phyloP scores from a whole-genome alignment of 2,113 vertebrate species.

The Genyomyrus donnyi region DNA sequence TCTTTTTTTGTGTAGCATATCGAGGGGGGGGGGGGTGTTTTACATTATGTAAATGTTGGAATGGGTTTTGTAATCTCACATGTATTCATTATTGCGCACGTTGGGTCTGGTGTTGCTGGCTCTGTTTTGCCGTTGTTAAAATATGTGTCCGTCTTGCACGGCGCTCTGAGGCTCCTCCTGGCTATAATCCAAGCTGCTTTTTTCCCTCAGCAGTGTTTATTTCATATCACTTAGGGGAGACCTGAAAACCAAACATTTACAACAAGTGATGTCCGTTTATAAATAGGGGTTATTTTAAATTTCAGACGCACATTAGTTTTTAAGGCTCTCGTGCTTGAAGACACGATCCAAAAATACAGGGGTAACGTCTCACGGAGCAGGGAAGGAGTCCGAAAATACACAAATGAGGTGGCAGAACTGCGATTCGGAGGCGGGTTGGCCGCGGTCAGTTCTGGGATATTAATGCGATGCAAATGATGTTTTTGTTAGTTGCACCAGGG shows the following conservation, averaged over 20 bases:
- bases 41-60: constrained; percentile 71
- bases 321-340: background rate
- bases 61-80: constrained; percentile 62
- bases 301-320: background rate
- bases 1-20: constrained; percentile 65
- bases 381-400: background rate
- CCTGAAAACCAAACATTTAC: constrained; percentile 44
- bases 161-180: constrained; percentile 46
- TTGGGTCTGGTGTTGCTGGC: constrained; percentile 57
- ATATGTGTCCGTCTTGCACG: constrained; percentile 38
- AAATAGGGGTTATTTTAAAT: background rate
- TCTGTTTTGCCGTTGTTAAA: constrained; percentile 60
- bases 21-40: constrained; percentile 45
- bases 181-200: constrained; percentile 55
- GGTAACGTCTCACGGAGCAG: background rate
- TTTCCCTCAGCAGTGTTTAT: constrained; percentile 58
- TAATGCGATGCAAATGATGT: background rate
- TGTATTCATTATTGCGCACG: constrained; percentile 63
- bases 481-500: background rate
- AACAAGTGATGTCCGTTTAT: background rate
- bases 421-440: background rate
- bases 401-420: background rate
- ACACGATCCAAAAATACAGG: background rate
- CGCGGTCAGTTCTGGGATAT: background rate
- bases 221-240: constrained; percentile 54